Base-by-base conservation (phyloP, 35 echinoderm and acorn worm species). In the Heliocidaris erythrogramma region DNA sequence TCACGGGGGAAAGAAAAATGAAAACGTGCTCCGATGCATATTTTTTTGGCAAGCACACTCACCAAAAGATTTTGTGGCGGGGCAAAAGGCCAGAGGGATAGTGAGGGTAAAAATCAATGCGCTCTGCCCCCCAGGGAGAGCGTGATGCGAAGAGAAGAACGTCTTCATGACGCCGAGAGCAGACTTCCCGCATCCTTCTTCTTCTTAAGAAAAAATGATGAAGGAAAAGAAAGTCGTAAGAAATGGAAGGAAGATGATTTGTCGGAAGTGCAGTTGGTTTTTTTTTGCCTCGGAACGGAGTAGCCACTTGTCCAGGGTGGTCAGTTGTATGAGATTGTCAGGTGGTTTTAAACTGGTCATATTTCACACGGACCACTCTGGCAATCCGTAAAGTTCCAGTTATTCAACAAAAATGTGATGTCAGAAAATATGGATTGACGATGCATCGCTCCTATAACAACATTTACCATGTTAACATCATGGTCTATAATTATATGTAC, bases 11-110 rank as follows among this genome's bases (percentile, higher is more conserved):
- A 78, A 78, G 4, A 78, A 27, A 78, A 78, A 78, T 78, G 65
- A 78, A 78, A 78, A 78, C 65, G 65, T 78, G 65, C 65, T 78
- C 65, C 65, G 18, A 78, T 27, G 65, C 65, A 78, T 78, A 78
- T 42, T 27, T 78, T 78, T n/a, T 5, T n/a, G 27, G 17, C 65
- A n/a, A 78, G 65, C 65, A 78, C 65, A 78, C 65, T 78, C 65
- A 78, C 18, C 52, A 78, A n/a, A 27, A 78, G 65, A 78, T 78
- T 78, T 78, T 78, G 65, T 78, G 65, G 65, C 65, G 21, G 65
- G 21, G 65, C 18, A 27, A 78, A 78, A 78, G 65, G 65, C 65
- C 65, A 78, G 65, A n/a, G 65, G 65, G 65, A n/a, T 78, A 8
- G 17, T 3, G 8, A 24, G 27, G 65, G 21, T 78, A 78, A 78